A percentile compares a stretch with the other conserved stretches of the same genome.
These are phyloP conservation scores for Apodemia hepburni DNA, from an alignment of 2,888 invertebrate genomes.

Conservation along the genomic window DNA sequence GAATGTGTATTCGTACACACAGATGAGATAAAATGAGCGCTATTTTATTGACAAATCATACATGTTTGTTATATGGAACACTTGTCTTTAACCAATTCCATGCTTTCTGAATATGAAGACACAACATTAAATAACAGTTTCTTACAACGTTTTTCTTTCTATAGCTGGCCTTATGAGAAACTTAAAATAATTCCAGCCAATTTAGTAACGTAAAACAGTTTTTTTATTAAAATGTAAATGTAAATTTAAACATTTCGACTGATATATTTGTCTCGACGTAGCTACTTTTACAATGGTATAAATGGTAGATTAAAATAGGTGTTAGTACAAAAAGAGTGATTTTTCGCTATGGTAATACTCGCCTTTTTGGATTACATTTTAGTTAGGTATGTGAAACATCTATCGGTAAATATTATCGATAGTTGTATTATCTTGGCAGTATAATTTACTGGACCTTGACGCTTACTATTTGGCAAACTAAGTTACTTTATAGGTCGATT, in stretches of 20 bases:
- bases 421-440: conserved; percentile 20
- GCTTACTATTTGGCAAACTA: conserved; percentile 27
- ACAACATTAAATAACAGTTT: conserved; percentile 11
- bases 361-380: conserved; percentile 22
- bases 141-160: conserved; percentile 36
- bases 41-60: too few species aligned
- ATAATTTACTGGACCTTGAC: conserved; percentile 24
- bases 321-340: conserved; percentile 67
- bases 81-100: neutral
- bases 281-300: conserved; percentile 65
- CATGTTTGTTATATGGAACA: too few species aligned
- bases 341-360: conserved; percentile 34
- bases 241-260: conserved; percentile 74
- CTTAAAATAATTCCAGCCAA: conserved; percentile 70
- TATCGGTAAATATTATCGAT: conserved; percentile 24
- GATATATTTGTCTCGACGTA: conserved; percentile 75
- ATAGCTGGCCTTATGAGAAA: conserved; percentile 43
- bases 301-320: conserved; percentile 68
- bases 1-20: too few species aligned
- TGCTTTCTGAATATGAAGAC: neutral
- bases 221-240: conserved; percentile 50
- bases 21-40: too few species aligned
- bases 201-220: conserved; percentile 42
- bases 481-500: conserved; percentile 36
- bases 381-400: conserved; percentile 27